These are phyloP conservation scores for Sorex maritimensis DNA, from an alignment of 2,797 vertebrate genomes.

Conservation along the genomic window DNA sequence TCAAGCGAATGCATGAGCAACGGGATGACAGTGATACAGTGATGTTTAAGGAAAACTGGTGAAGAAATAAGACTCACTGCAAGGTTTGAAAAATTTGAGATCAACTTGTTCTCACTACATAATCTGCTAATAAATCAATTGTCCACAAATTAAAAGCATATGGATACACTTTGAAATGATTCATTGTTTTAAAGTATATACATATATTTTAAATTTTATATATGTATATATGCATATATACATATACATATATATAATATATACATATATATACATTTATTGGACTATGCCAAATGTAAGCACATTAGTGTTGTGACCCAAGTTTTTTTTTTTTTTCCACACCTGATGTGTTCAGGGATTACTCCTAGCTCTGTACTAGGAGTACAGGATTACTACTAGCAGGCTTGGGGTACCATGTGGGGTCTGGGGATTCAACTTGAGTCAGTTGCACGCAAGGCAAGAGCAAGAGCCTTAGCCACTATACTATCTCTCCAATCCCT, in stretches of 20 bases:
- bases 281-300: not conserved
- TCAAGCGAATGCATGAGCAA: no score
- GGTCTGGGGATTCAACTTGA: no score
- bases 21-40: no score
- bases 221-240: not conserved
- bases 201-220: no score
- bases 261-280: not conserved
- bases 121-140: conserved; percentile 70
- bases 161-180: conserved; percentile 66
- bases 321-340: no score
- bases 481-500: no score
- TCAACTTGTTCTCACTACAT: conserved; percentile 51
- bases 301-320: not conserved
- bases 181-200: not conserved
- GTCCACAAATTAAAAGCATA: conserved; percentile 67
- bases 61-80: conserved; percentile 50
- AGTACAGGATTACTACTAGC: no score
- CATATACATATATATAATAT: not conserved
- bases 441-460: no score
- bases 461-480: no score
- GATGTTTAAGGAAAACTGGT: conserved; percentile 72
- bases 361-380: no score
- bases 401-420: no score
- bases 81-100: conserved; percentile 65
- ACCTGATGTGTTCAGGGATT: no score